Conservation (phyloP, 2,113 vertebrate species). For the Pipa parva region DNA sequence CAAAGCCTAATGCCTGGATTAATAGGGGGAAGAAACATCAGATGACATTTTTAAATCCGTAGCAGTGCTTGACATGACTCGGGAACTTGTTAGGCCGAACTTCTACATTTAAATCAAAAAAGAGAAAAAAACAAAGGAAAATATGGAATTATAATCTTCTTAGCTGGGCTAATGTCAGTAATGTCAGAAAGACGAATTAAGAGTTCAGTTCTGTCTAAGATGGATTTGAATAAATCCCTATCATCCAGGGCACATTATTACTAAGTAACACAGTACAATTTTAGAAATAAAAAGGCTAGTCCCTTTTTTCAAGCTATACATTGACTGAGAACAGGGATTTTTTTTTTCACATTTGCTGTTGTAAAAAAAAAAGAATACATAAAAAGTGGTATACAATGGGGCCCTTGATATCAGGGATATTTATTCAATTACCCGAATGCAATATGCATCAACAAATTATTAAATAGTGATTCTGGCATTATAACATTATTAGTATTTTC, state of each 20-base stretch:
- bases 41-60: conserved; percentile 1
- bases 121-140: neutral
- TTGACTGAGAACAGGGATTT: too few species aligned
- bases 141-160: conserved; percentile 32
- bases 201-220: conserved; percentile 42
- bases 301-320: too few species aligned
- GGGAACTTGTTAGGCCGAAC: conserved; percentile 9
- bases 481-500: too few species aligned
- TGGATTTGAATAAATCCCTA: conserved; percentile 34
- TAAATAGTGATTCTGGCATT: too few species aligned
- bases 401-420: too few species aligned
- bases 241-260: conserved; percentile 34
- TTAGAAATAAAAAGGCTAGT: conserved; percentile 15
- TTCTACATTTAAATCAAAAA: conserved; percentile 3
- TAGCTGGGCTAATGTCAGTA: conserved; percentile 39
- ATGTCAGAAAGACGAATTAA: conserved; percentile 40
- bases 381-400: too few species aligned
- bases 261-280: conserved; percentile 14
- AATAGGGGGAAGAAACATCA: too few species aligned
- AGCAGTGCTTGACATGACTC: neutral
- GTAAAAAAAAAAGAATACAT: too few species aligned
- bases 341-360: too few species aligned
- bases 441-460: too few species aligned
- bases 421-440: too few species aligned
- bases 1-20: too few species aligned